A percentile compares a stretch with the other conserved stretches of the same genome.
Evolutionary conservation across 2,888 invertebrate species (phyloP).

Genomic region (Chrysolina haemoptera): DNA sequence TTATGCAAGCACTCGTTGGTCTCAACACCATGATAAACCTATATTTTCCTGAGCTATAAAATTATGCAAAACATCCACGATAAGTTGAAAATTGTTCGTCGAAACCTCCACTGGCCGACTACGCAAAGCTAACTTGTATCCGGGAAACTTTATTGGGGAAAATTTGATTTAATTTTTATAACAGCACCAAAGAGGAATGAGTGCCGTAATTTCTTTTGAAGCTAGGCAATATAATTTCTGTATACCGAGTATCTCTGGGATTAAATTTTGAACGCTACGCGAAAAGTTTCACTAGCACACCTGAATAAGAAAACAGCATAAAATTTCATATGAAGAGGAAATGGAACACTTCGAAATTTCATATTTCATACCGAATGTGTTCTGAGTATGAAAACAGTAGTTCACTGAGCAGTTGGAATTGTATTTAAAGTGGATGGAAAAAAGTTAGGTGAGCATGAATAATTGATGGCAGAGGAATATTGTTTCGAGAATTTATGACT

Average conservation of each 20-base stretch:
- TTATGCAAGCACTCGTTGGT: too few relatives aligned
- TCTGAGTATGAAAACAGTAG: constrained; percentile 22
- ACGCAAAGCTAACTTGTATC: constrained; percentile 67
- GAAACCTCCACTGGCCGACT: constrained; percentile 60
- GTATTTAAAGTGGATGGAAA: neutral
- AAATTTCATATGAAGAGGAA: constrained; percentile 50
- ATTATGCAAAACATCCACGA: constrained; percentile 38
- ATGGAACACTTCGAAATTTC: constrained; percentile 44
- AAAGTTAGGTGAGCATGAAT: neutral
- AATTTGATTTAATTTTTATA: constrained; percentile 71
- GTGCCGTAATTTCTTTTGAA: constrained; percentile 71
- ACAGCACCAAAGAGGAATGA: constrained; percentile 69
- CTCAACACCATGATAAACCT: neutral
- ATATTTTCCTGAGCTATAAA: constrained; percentile 13
- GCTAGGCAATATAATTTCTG: constrained; percentile 69
- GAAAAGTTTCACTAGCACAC: constrained; percentile 62
- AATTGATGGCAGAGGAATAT: too few relatives aligned
- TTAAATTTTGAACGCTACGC: constrained; percentile 63
- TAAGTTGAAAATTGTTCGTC: constrained; percentile 47
- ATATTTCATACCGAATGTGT: constrained; percentile 33
- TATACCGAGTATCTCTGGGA: constrained; percentile 66
- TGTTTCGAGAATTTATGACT: too few relatives aligned
- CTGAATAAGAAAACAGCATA: constrained; percentile 61
- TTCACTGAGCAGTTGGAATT: neutral
- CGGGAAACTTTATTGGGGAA: constrained; percentile 70